A percentile compares a stretch with the other conserved stretches of the same genome.
Conservation (phyloP, 2,113 vertebrate genomes). For the Osmerus mordax region DNA sequence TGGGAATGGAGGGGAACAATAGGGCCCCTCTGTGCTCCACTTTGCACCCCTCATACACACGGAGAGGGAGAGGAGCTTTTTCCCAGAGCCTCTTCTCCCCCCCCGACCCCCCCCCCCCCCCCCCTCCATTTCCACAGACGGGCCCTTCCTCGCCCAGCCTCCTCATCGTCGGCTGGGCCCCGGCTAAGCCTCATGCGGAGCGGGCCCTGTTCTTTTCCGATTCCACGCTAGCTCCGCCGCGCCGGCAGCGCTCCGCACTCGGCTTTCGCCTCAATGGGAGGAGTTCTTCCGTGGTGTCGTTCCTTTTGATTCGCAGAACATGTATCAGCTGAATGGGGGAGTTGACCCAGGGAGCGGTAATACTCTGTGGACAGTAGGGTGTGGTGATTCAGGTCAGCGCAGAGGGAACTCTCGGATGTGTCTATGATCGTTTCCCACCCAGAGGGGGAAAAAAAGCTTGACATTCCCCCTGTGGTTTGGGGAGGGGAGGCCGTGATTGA, state of each 20-base stretch:
- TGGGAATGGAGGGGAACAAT: slow-evolving; percentile 79
- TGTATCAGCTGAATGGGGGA: slow-evolving; percentile 49
- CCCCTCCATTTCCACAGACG: not conserved
- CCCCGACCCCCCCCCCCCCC: slow-evolving; percentile 9
- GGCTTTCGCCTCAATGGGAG: slow-evolving; percentile 58
- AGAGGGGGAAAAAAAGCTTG: not conserved
- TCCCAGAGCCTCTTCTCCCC: slow-evolving; percentile 59
- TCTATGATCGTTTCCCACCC: slow-evolving; percentile 25
- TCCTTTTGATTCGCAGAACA: slow-evolving; percentile 52
- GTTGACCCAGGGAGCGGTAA: slow-evolving; percentile 42
- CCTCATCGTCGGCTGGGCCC: slow-evolving; percentile 61
- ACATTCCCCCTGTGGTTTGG: slow-evolving; percentile 21
- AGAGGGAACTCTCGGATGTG: slow-evolving; percentile 34
- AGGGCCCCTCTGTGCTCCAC: slow-evolving; percentile 79
- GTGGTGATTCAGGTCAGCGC: slow-evolving; percentile 41
- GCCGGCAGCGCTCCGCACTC: slow-evolving; percentile 52
- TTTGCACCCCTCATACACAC: slow-evolving; percentile 78
- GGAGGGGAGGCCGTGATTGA: slow-evolving; percentile 10
- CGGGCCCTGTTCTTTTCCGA: slow-evolving; percentile 57
- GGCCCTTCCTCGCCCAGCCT: slow-evolving; percentile 60
- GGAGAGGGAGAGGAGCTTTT: slow-evolving; percentile 74
- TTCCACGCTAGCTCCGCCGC: slow-evolving; percentile 58
- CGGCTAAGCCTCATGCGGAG: slow-evolving; percentile 61
- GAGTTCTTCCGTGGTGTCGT: slow-evolving; percentile 34
- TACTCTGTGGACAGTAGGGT: slow-evolving; percentile 45